Percentiles rank a stretch among this genome's conserved stretches.
These are phyloP conservation scores for Colletes gigas DNA, from an alignment of 1,140 invertebrate genomes.

Conservation along the genomic window DNA sequence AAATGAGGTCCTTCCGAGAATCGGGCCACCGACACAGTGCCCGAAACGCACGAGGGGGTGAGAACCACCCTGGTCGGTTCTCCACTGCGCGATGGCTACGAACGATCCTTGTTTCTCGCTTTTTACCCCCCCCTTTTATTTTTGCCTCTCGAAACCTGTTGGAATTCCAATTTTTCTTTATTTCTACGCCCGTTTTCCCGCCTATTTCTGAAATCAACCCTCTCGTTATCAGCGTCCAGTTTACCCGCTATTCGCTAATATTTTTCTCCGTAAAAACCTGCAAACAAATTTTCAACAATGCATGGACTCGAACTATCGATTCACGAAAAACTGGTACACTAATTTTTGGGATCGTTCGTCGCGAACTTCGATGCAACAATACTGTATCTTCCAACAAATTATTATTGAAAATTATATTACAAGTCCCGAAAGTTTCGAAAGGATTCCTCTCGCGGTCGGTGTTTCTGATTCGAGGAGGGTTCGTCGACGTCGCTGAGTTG, in stretches of 20 bases:
- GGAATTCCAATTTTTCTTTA: constrained; percentile 9
- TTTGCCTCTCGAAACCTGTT: constrained; percentile 17
- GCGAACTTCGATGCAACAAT: too few relatives aligned
- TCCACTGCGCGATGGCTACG: constrained; percentile 51
- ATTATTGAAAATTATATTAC: too few relatives aligned
- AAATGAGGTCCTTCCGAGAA: constrained; percentile 82
- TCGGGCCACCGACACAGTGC: constrained; percentile 80
- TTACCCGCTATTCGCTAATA: too few relatives aligned
- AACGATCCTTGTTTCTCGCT: constrained; percentile 40
- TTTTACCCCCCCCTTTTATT: background rate
- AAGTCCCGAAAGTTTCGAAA: too few relatives aligned
- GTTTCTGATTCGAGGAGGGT: constrained; percentile 16
- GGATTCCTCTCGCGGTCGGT: background rate
- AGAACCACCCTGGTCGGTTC: constrained; percentile 73
- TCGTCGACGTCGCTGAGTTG: constrained; percentile 35
- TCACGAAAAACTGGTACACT: too few relatives aligned
- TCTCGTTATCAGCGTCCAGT: too few relatives aligned
- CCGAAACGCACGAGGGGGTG: constrained; percentile 70
- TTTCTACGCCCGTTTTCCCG: background rate
- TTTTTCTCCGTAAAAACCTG: too few relatives aligned
- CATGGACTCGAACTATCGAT: too few relatives aligned
- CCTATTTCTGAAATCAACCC: background rate
- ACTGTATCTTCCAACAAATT: too few relatives aligned
- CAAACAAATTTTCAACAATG: too few relatives aligned
- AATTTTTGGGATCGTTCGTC: too few relatives aligned